Conservation (phyloP, 2,113 vertebrate genomes). For the Acanthochromis polyacanthus region DNA sequence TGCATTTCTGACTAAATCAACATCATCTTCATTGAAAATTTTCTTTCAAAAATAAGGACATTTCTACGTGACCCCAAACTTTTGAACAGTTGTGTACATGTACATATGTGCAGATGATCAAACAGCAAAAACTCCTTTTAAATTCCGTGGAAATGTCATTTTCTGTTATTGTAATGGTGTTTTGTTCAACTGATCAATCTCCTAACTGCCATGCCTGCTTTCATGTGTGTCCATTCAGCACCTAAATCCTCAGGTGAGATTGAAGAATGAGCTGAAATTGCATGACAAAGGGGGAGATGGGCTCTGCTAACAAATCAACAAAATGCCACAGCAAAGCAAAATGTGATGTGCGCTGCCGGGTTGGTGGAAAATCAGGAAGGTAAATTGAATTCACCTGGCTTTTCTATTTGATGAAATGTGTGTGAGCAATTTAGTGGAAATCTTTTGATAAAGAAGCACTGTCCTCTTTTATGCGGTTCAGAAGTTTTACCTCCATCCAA, state of each 20-base stretch:
- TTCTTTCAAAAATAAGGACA: too few relatives aligned
- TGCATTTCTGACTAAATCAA: too few relatives aligned
- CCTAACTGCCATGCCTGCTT: slow-evolving; percentile 17
- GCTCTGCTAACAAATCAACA: slow-evolving; percentile 55
- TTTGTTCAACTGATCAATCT: slow-evolving; percentile 25
- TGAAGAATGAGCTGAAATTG: slow-evolving; percentile 50
- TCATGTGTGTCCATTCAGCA: slow-evolving; percentile 1
- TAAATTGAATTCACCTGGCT: slow-evolving; percentile 47
- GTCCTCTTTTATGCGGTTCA: slow-evolving; percentile 5
- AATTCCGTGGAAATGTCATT: slow-evolving; percentile 12
- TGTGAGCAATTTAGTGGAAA: slow-evolving; percentile 42
- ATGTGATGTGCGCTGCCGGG: slow-evolving; percentile 5
- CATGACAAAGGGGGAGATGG: slow-evolving; percentile 42
- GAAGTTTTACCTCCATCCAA: slow-evolving; percentile 38
- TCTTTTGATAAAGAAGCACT: slow-evolving; percentile 36
- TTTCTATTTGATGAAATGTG: slow-evolving; percentile 47
- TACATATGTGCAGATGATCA: background rate
- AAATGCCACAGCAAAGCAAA: slow-evolving; percentile 56
- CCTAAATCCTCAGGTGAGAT: slow-evolving; percentile 53
- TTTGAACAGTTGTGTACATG: too few relatives aligned
- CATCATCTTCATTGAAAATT: too few relatives aligned
- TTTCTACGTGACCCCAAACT: too few relatives aligned
- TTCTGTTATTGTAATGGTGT: slow-evolving; percentile 17
- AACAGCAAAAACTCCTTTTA: slow-evolving; percentile 12
- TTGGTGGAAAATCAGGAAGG: slow-evolving; percentile 37